Base-by-base conservation (phyloP, 2,888 invertebrate genomes). In the Cerastoderma edule region DNA sequence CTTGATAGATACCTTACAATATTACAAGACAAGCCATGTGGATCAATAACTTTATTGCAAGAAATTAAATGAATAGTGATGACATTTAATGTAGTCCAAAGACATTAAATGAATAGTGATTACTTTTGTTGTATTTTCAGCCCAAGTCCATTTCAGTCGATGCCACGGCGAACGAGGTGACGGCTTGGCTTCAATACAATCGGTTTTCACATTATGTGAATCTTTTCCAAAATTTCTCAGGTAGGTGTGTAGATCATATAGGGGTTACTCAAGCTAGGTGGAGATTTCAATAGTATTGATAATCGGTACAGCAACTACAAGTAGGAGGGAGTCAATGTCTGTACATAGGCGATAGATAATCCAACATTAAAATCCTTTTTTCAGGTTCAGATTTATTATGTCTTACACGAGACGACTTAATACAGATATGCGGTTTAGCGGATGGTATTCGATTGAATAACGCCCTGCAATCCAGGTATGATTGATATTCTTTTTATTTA, bases 361-460 rank as follows among this genome's bases (percentile, higher is more conserved):
- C n/a, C n/a, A n/a, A n/a, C n/a, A n/a, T n/a, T n/a, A n/a, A n/a
- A n/a, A n/a, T n/a, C n/a, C 30, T 50, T 35, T 46, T 83, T 82
- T 1, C 70, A 90, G 90, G 90, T 74, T 89, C 96, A 27, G 98
- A 99, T 93, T 94, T 99, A 90, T 94, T 98, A 85, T 95, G 97
- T 92, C 94, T 98, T 92, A 96, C 96, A 0, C 95, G 97, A 56
- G 97, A 98, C 80, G 98, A 99, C 93, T 94, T 98, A 50, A 97
- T 98, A 72, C 97, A 98, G 93, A 97, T 99, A 74, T 98, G 98
- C 92, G 98, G 98, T 0, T 94, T 98, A 76, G 96, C 97, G 46
- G 98, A 98, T 92, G 99, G 98, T 4, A 98, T 98, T 74, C 95
- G 98, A 84, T 95, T 98, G 76, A 97, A 95, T 93, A 98, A 98